Percentiles rank a stretch among this genome's conserved stretches.
These are phyloP conservation scores for Cyanoderma ruficeps DNA, from an alignment of 2,113 vertebrate species.

Conservation along the genomic window DNA sequence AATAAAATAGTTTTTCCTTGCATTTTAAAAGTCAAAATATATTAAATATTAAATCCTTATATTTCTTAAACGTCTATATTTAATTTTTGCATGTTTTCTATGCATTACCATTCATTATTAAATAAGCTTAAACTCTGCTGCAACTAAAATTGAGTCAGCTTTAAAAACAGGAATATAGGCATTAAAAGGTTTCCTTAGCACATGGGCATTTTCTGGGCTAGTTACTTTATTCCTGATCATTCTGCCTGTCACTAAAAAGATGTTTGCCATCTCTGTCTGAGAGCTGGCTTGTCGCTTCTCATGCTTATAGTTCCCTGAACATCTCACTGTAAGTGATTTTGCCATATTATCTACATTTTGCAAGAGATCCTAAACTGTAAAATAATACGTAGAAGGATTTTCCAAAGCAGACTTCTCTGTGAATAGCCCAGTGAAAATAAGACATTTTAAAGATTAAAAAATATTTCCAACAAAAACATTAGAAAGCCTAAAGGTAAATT, in stretches of 20 bases:
- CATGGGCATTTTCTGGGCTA: neutral
- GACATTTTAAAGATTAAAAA: neutral
- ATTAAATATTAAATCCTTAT: neutral
- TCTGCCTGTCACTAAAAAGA: neutral
- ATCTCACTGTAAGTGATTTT: neutral
- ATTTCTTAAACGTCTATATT: neutral
- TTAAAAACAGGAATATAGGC: neutral
- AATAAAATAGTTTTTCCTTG: neutral
- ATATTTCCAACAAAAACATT: neutral
- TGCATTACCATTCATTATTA: neutral
- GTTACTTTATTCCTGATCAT: neutral
- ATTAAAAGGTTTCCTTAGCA: neutral
- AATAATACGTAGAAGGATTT: neutral
- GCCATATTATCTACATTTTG: neutral
- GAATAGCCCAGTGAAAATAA: neutral
- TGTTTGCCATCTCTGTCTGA: neutral
- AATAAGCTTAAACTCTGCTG: neutral
- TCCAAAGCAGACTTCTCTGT: neutral
- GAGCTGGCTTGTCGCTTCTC: neutral
- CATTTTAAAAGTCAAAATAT: neutral
- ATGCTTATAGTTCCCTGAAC: neutral
- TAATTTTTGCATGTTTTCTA: neutral
- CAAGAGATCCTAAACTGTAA: neutral
- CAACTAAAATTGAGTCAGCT: neutral
- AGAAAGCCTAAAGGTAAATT: neutral